Conservation (phyloP, 2,797 vertebrate genomes). For the Pitangus sulphuratus region DNA sequence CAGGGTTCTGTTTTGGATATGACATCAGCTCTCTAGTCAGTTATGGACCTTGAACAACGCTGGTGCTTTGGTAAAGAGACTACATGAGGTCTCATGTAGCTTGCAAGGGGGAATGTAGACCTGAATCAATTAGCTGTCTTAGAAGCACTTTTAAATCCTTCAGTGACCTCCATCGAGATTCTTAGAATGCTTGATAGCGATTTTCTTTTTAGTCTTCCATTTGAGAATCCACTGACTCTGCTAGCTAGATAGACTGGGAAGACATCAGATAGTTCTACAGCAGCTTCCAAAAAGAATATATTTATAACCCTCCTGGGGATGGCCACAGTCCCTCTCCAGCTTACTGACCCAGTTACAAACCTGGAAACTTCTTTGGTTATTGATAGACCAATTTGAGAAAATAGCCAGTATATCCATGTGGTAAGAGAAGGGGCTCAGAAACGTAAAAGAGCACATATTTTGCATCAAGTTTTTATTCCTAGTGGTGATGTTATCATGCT, state of each 20-base stretch:
- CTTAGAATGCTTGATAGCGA: not conserved
- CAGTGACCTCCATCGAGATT: not conserved
- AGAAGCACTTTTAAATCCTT: not conserved
- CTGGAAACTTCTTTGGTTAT: not conserved
- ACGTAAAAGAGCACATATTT: not conserved
- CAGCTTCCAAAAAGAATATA: not conserved
- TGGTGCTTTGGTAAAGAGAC: not conserved
- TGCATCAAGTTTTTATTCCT: not conserved
- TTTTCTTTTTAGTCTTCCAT: not conserved
- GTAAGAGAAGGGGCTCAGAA: not conserved
- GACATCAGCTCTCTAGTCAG: not conserved
- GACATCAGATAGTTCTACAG: not conserved
- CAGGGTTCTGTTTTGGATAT: not conserved
- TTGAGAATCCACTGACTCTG: not conserved
- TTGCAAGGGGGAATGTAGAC: not conserved
- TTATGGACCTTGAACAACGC: rapidly evolving
- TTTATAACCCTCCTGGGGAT: not conserved
- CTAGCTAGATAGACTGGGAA: not conserved
- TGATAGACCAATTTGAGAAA: not conserved
- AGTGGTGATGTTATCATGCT: not conserved
- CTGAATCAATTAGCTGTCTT: not conserved
- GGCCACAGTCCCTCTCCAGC: not conserved
- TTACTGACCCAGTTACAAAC: not conserved
- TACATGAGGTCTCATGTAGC: not conserved
- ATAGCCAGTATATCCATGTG: not conserved